These are phyloP conservation scores for Sycobia sp. DNA, from an alignment of 1,140 invertebrate species.

Conservation along the genomic window DNA sequence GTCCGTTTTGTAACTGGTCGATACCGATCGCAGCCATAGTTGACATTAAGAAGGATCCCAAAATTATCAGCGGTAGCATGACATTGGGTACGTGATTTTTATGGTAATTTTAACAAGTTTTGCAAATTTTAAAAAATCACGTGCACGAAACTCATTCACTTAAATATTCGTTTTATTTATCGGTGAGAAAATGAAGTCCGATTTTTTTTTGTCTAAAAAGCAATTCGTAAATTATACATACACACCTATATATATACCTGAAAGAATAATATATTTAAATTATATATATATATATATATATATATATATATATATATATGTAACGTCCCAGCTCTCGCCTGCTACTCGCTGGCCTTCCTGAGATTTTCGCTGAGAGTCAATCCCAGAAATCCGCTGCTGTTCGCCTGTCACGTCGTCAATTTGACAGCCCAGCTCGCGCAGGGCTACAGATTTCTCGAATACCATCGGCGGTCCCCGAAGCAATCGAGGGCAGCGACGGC, in stretches of 20 bases:
- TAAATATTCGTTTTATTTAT: too few species aligned
- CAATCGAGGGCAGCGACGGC: not conserved
- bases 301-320: too few species aligned
- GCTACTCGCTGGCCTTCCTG: constrained; percentile 93
- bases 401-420: constrained; percentile 94
- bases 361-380: constrained; percentile 93
- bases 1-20: constrained; percentile 94
- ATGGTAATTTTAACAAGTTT: not conserved
- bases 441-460: constrained; percentile 73
- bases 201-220: too few species aligned
- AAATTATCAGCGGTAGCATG: constrained; percentile 96
- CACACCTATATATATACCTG: too few species aligned
- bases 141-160: too few species aligned
- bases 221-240: too few species aligned
- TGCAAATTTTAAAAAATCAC: not conserved
- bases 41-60: constrained; percentile 90
- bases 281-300: too few species aligned
- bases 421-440: constrained; percentile 85
- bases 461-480: constrained; percentile 61
- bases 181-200: too few species aligned
- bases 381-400: constrained; percentile 89
- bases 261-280: too few species aligned
- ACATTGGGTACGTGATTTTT: constrained; percentile 73
- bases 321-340: constrained; percentile 73
- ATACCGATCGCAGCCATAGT: constrained; percentile 93